Conservation (phyloP, 1,140 invertebrate genomes). For the Mercenaria mercenaria region DNA sequence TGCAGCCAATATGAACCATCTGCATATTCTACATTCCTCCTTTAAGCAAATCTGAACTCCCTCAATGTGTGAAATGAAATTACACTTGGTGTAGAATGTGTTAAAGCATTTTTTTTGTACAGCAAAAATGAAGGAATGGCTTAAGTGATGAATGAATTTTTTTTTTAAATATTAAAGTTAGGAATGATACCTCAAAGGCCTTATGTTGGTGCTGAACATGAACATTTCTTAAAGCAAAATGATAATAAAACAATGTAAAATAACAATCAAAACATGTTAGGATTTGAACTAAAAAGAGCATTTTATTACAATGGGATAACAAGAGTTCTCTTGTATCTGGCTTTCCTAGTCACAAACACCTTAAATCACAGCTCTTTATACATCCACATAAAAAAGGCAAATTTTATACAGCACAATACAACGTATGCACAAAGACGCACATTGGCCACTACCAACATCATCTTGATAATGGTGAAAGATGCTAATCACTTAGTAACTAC, state of each 20-base stretch:
- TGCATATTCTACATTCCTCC: background rate
- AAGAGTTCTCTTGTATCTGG: background rate
- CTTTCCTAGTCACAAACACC: background rate
- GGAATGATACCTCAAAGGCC: constrained; percentile 33
- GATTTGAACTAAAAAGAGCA: constrained; percentile 16
- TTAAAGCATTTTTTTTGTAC: background rate
- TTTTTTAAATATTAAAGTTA: constrained; percentile 12
- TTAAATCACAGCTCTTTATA: constrained; percentile 6
- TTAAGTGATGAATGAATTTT: background rate
- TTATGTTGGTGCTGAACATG: constrained; percentile 11
- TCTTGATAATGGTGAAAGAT: too few relatives aligned
- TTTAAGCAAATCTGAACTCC: background rate
- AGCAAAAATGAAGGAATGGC: constrained; percentile 38
- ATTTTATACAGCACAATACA: background rate
- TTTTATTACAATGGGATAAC: background rate
- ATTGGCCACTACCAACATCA: too few relatives aligned
- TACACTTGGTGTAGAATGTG: constrained; percentile 44
- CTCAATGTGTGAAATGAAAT: background rate
- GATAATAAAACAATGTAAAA: background rate
- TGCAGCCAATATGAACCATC: too few relatives aligned
- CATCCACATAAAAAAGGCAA: background rate
- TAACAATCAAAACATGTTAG: background rate
- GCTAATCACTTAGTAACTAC: too few relatives aligned
- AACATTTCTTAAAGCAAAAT: constrained; percentile 2
- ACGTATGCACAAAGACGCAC: too few relatives aligned